These are phyloP conservation scores for Rhinophrynus dorsalis DNA, from an alignment of 2,797 vertebrate genomes.

Conservation along the genomic window DNA sequence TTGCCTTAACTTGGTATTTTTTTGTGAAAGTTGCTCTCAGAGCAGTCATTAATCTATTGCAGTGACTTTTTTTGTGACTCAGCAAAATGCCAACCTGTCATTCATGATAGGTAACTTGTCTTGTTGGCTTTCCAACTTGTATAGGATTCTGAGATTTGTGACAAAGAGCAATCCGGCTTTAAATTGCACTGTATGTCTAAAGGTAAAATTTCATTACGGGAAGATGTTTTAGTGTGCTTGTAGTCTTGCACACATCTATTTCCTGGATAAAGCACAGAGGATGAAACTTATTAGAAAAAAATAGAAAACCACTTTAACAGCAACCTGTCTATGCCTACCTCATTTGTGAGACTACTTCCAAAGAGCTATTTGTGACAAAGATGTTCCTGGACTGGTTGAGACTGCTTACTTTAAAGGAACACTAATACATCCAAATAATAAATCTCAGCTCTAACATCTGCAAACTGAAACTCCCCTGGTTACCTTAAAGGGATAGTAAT, in stretches of 20 bases:
- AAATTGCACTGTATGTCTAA: constrained; percentile 45
- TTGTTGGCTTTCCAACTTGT: constrained; percentile 37
- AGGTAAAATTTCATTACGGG: constrained; percentile 38
- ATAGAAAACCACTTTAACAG: background rate
- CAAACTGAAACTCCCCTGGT: too few species aligned
- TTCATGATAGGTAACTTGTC: constrained; percentile 37
- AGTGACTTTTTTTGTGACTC: constrained; percentile 36
- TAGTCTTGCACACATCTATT: constrained; percentile 34
- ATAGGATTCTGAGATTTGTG: constrained; percentile 46
- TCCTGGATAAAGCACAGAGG: constrained; percentile 28
- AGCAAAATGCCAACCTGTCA: constrained; percentile 47
- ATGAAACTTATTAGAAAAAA: constrained; percentile 20
- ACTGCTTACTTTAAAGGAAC: too few species aligned
- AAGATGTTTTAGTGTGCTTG: constrained; percentile 41
- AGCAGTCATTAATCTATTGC: constrained; percentile 38
- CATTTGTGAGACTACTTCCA: background rate
- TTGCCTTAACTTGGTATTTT: constrained; percentile 24
- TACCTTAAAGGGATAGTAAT: too few species aligned
- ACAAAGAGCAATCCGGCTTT: constrained; percentile 46
- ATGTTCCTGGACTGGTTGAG: too few species aligned
- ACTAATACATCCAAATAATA: too few species aligned
- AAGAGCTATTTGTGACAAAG: too few species aligned
- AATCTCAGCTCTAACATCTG: too few species aligned
- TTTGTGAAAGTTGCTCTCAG: constrained; percentile 31
- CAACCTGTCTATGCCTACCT: constrained; percentile 2